phyloP scores from a whole-genome alignment of 2,888 invertebrate genomes.

The Calliphora vomitoria region DNA sequence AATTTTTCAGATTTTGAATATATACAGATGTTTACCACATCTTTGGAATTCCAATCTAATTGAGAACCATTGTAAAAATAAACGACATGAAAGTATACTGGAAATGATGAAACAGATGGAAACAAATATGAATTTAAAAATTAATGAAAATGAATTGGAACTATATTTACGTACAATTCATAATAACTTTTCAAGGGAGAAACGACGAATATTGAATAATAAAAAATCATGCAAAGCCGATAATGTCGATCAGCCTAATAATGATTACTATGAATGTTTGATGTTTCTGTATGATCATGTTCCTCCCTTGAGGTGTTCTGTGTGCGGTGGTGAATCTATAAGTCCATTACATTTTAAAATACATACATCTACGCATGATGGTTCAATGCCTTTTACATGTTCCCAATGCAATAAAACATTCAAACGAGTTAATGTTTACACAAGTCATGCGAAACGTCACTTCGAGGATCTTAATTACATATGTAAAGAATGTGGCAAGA shows the following conservation, averaged over 20 bases:
- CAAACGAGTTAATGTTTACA: slow-evolving; percentile 58
- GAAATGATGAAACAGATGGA: slow-evolving; percentile 61
- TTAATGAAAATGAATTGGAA: slow-evolving; percentile 57
- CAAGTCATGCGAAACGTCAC: slow-evolving; percentile 65
- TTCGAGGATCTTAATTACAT: slow-evolving; percentile 63
- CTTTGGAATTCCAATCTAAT: slow-evolving; percentile 68
- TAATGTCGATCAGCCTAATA: not conserved
- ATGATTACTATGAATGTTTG: slow-evolving; percentile 49
- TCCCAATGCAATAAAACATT: slow-evolving; percentile 62
- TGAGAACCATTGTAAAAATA: slow-evolving; percentile 69
- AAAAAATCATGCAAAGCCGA: slow-evolving; percentile 41
- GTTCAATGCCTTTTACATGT: slow-evolving; percentile 63
- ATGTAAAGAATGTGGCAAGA: slow-evolving; percentile 67
- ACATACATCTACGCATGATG: slow-evolving; percentile 64
- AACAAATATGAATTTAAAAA: slow-evolving; percentile 41
- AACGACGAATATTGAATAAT: slow-evolving; percentile 59
- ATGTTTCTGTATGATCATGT: slow-evolving; percentile 67
- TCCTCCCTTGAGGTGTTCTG: slow-evolving; percentile 63
- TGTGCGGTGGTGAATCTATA: slow-evolving; percentile 55
- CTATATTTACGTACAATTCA: slow-evolving; percentile 63
- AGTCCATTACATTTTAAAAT: slow-evolving; percentile 67
- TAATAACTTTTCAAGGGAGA: slow-evolving; percentile 56
- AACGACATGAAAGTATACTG: slow-evolving; percentile 56
- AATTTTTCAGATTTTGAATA: slow-evolving; percentile 56
- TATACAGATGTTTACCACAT: slow-evolving; percentile 57